Percentiles rank a stretch among this genome's conserved stretches.
Evolutionary conservation across 1,140 invertebrate species (phyloP).

Genomic region (Mya arenaria): DNA sequence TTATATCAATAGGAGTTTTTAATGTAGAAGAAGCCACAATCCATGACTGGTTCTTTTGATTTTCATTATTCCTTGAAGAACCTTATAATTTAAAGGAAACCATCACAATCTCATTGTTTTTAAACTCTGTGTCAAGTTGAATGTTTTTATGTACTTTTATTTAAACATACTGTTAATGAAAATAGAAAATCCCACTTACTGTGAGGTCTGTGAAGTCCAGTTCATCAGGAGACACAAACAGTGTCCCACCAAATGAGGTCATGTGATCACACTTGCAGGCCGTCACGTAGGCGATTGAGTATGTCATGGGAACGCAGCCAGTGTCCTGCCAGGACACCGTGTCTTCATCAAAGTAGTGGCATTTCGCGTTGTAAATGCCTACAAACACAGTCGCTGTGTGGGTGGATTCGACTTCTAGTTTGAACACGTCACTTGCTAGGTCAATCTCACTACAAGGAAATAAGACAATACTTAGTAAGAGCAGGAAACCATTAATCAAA

Average conservation of each 20-base stretch:
- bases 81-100: too few relatives aligned
- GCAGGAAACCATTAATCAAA: too few relatives aligned
- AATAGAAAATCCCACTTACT: conserved; percentile 59
- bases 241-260: conserved; percentile 75
- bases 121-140: too few relatives aligned
- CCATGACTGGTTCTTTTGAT: too few relatives aligned
- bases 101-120: too few relatives aligned
- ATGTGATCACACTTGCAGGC: conserved; percentile 74
- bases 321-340: conserved; percentile 58
- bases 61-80: too few relatives aligned
- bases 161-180: too few relatives aligned
- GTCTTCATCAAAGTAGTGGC: conserved; percentile 67
- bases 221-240: conserved; percentile 68
- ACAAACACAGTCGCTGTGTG: conserved; percentile 62
- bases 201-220: conserved; percentile 72
- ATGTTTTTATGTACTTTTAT: too few relatives aligned
- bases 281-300: conserved; percentile 63
- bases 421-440: conserved; percentile 9
- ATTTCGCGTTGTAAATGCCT: conserved; percentile 64
- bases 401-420: conserved; percentile 58
- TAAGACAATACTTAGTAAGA: too few relatives aligned
- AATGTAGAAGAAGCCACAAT: too few relatives aligned
- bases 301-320: conserved; percentile 65
- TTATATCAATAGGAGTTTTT: too few relatives aligned
- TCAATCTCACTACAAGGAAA: conserved; percentile 44